phyloP scores from a whole-genome alignment of 2,888 invertebrate genomes.

The Andrena bucephala region DNA sequence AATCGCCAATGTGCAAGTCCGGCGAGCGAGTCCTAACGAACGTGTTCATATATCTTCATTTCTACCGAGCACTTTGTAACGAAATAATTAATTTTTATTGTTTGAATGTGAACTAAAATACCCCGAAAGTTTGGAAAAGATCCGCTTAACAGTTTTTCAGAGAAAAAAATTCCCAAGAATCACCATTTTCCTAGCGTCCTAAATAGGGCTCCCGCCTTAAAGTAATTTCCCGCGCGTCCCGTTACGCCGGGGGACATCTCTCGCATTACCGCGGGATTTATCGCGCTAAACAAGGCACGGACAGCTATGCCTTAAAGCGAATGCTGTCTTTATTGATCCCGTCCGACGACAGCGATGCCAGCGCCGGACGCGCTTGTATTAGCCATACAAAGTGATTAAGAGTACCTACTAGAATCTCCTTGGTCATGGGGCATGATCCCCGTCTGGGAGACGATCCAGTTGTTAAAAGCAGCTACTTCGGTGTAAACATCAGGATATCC shows the following conservation, averaged over 20 bases:
- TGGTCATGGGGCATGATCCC: conserved; percentile 22
- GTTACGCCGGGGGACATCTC: not conserved
- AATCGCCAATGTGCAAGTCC: too few species aligned
- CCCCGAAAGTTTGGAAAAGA: too few species aligned
- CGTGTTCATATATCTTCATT: too few species aligned
- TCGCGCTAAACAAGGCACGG: not conserved
- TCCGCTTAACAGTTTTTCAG: too few species aligned
- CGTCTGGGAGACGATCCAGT: conserved; percentile 72
- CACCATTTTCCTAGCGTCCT: too few species aligned
- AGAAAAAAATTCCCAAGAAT: too few species aligned
- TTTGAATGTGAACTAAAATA: too few species aligned
- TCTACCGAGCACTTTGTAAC: too few species aligned
- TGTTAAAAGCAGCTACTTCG: conserved; percentile 86
- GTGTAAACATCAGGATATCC: conserved; percentile 85
- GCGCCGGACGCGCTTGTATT: not conserved
- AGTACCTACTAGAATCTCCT: not conserved
- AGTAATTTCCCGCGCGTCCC: not conserved
- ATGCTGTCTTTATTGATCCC: not conserved
- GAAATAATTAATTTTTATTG: too few species aligned
- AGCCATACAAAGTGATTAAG: not conserved
- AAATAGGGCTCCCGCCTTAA: too few species aligned
- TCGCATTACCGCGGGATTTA: not conserved
- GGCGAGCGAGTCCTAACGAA: too few species aligned
- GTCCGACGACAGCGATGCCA: not conserved
- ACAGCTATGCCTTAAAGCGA: not conserved